Percentiles rank a stretch among this genome's conserved stretches.
These are phyloP conservation scores for Patagioenas fasciata DNA, from an alignment of 2,113 vertebrate genomes.

Conservation along the genomic window DNA sequence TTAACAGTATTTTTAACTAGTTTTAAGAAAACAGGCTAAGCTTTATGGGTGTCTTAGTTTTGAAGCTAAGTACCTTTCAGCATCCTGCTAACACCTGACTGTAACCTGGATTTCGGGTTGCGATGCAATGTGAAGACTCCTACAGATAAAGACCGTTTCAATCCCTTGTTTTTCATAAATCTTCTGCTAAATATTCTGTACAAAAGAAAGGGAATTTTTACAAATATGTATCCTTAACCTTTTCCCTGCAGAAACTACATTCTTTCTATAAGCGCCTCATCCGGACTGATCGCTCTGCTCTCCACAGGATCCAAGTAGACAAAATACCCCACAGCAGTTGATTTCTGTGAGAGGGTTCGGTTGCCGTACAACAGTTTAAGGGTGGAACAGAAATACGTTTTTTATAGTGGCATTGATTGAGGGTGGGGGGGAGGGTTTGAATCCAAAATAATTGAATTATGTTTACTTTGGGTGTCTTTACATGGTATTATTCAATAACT, in stretches of 20 bases:
- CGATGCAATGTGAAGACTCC: not conserved
- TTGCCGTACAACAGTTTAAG: not conserved
- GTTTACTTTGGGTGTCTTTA: conserved; percentile 14
- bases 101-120: not conserved
- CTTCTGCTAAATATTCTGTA: not conserved
- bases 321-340: not conserved
- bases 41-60: not conserved
- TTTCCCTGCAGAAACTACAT: conserved; percentile 89
- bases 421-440: not conserved
- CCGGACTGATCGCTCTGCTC: conserved; percentile 94
- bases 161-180: not conserved
- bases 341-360: not conserved
- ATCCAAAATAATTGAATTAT: not conserved
- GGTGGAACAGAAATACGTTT: not conserved
- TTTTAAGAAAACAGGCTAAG: not conserved
- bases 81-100: not conserved
- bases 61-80: not conserved
- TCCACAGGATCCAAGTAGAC: conserved; percentile 95
- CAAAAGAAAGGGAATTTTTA: no score
- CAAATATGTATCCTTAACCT: conserved; percentile 77
- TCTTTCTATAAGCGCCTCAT: conserved; percentile 93
- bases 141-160: not conserved
- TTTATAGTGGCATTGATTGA: not conserved
- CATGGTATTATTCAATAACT: conserved; percentile 29
- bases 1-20: not conserved